Evolutionary conservation across 2,797 vertebrate genomes (phyloP).

Genomic region (Falco naumanni): DNA sequence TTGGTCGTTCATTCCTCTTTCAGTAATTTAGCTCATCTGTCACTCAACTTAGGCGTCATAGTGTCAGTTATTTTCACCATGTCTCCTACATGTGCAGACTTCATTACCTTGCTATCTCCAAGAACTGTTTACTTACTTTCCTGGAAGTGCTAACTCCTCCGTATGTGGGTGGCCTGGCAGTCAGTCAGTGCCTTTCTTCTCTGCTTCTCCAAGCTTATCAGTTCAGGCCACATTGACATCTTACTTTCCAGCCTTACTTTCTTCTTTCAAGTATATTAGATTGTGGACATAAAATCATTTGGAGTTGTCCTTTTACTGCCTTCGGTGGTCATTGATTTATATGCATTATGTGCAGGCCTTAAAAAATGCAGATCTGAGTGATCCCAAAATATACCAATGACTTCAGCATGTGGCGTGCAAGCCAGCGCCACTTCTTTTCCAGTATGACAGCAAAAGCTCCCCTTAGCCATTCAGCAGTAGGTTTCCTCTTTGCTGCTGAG

Average conservation of each 20-base stretch:
- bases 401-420: constrained; percentile 23
- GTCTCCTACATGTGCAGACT: not conserved
- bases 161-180: not conserved
- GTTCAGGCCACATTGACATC: not conserved
- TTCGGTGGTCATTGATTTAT: constrained; percentile 4
- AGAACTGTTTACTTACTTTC: constrained; percentile 7
- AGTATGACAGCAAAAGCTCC: constrained; percentile 41
- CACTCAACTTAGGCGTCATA: not conserved
- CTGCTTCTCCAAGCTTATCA: not conserved
- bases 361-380: not conserved
- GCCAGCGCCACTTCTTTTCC: constrained; percentile 49
- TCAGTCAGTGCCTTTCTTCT: not conserved
- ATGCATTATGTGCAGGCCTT: not conserved
- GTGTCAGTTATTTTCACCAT: not conserved
- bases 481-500: constrained; percentile 50
- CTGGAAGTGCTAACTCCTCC: not conserved
- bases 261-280: not conserved
- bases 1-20: not conserved
- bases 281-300: not conserved
- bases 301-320: not conserved
- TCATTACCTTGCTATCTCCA: not conserved
- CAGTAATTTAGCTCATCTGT: not conserved
- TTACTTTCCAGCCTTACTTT: not conserved
- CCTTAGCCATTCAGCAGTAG: constrained; percentile 21
- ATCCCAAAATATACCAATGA: constrained; percentile 48